Evolutionary conservation across 2,113 vertebrate genomes (phyloP), one percentile per base, ranked within the genome.

Genomic region (Polypterus senegalus): DNA sequence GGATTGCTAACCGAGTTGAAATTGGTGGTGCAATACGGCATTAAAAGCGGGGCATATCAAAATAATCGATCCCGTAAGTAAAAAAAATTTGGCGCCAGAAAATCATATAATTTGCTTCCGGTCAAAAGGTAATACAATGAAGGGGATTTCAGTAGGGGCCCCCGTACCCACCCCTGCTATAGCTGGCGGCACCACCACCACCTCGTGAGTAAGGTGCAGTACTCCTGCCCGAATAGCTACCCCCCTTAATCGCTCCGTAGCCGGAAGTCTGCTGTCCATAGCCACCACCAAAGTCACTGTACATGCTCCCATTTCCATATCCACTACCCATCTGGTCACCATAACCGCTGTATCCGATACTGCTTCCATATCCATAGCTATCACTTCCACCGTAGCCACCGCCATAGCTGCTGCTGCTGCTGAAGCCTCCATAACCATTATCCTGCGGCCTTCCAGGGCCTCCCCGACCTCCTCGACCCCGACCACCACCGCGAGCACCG

Each of bases 331-430:
- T 76, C 5, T 76, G 77, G 0, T 82, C 83, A 53, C 81, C 78
- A 4, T 81, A 83, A 6, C 49, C 49, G 6, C 82, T 76, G 4
- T 82, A 66, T 49, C 81, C 81, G 72, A 76, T 80, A 45, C 80
- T 79, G 44, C 65, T 61, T 4, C 62, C 66, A 4, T 77, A 74
- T 27, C 81, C 75, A 1, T 74, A 79, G 57, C 76, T 70, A 48
- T 76, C 80, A 3, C 83, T 82, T 6, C 67, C 63, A 45, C 71
- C 74, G 7, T 73, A 74, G 74, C 88, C 88, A 11, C 86, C 89
- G 3, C 90, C 89, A 66, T 93, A 94, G 74, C 84, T 85, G 54
- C 87, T 89, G 54, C 76, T 70, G n/a, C 82, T 78, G 74, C 91
- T 83, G 59, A 86, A 82, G 27, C 88, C 84, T 68, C 88, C 88